Conservation (phyloP, 2,113 vertebrate species). For the Apodemus speciosus region DNA sequence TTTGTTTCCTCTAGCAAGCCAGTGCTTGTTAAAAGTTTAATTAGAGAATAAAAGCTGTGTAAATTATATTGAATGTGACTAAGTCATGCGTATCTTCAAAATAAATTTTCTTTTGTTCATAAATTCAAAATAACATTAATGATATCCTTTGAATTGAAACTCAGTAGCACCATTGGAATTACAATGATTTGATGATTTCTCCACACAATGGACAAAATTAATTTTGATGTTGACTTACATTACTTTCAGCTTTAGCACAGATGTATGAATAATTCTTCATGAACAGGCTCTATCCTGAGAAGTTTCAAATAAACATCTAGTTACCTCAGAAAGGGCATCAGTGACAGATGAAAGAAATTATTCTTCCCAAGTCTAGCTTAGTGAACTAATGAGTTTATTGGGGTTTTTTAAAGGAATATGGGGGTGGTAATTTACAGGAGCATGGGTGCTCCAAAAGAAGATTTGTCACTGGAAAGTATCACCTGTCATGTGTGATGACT, state of each 20-base stretch:
- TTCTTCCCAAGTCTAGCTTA: not conserved
- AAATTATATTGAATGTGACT: conserved; percentile 74
- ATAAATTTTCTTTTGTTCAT: conserved; percentile 75
- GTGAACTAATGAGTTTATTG: not conserved
- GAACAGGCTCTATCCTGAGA: not conserved
- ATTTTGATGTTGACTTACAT: conserved; percentile 73
- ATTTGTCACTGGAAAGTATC: not conserved
- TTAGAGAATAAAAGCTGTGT: conserved; percentile 73
- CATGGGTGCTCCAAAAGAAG: no score
- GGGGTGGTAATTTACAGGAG: not conserved
- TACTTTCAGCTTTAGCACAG: conserved; percentile 43
- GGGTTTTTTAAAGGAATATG: not conserved
- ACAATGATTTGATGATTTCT: conserved; percentile 65
- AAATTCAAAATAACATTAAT: conserved; percentile 76
- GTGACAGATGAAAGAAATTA: not conserved
- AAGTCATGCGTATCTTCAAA: conserved; percentile 71
- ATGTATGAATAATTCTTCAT: conserved; percentile 61
- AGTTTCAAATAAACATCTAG: not conserved
- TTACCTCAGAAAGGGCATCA: not conserved
- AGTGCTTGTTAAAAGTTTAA: conserved; percentile 68
- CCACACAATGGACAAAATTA: conserved; percentile 72
- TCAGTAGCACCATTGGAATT: conserved; percentile 66
- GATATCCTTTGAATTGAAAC: conserved; percentile 70
- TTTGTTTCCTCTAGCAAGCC: conserved; percentile 55
- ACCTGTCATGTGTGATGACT: not conserved